Conservation (phyloP, 2,113 vertebrate species). For the Chaetorhynchus papuensis region DNA sequence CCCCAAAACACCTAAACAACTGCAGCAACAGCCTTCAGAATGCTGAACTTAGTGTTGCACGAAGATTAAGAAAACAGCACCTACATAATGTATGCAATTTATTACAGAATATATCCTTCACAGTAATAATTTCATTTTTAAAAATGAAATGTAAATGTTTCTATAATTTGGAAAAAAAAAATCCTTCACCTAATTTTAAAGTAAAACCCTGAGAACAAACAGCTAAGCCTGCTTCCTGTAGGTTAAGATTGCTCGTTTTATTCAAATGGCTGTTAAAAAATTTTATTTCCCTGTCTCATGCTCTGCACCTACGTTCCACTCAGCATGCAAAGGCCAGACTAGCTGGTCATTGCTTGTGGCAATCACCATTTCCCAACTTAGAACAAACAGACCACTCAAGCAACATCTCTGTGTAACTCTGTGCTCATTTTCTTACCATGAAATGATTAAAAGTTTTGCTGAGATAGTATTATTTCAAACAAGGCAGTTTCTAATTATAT, state of each 20-base stretch:
- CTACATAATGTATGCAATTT: background rate
- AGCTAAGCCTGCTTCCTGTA: background rate
- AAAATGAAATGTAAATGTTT: background rate
- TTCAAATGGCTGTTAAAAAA: background rate
- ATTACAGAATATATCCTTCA: background rate
- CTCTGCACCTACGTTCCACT: background rate
- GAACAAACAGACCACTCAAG: background rate
- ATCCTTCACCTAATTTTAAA: background rate
- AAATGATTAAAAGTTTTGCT: background rate
- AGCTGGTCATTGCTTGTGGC: background rate
- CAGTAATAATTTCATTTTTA: background rate
- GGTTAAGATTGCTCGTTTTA: background rate
- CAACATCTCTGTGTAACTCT: background rate
- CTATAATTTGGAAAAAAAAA: background rate
- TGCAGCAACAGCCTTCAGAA: background rate
- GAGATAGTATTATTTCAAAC: background rate
- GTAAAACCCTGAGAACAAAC: background rate
- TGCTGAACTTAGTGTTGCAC: background rate
- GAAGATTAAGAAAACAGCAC: background rate
- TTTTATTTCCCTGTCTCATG: background rate
- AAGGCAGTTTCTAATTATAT: background rate
- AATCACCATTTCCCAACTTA: background rate
- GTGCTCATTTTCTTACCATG: background rate
- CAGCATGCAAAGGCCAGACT: background rate
- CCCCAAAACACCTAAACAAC: background rate